phyloP scores from a whole-genome alignment of 2,113 vertebrate genomes.

The Jaculus jaculus region DNA sequence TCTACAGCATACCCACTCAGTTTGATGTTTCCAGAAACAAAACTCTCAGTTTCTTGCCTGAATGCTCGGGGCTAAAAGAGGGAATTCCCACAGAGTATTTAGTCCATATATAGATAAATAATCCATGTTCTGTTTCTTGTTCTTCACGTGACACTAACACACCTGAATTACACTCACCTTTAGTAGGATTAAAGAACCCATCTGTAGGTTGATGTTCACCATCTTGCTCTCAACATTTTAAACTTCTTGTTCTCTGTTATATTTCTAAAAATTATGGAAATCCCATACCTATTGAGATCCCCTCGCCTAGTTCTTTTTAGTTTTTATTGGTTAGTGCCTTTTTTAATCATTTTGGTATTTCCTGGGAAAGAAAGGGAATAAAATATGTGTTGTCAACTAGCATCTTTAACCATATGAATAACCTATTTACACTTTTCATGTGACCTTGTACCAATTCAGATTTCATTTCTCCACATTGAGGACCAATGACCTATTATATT shows the following conservation, averaged over 20 bases:
- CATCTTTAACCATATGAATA: neutral
- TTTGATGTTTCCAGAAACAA: constrained; percentile 11
- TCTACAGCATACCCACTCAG: neutral
- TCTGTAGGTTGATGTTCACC: neutral
- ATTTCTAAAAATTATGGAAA: neutral
- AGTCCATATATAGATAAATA: neutral
- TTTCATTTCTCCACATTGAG: neutral
- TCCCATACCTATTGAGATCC: neutral
- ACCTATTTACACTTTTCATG: neutral
- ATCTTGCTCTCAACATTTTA: neutral
- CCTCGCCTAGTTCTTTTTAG: neutral
- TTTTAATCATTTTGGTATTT: neutral
- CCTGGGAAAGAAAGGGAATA: neutral
- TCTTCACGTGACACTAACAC: neutral
- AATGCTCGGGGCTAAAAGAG: neutral
- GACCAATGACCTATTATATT: neutral
- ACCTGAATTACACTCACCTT: neutral
- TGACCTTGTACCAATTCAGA: neutral
- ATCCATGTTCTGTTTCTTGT: neutral
- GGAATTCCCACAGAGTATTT: neutral
- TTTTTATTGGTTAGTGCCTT: neutral
- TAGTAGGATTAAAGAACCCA: neutral
- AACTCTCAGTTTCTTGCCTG: neutral
- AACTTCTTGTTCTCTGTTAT: neutral
- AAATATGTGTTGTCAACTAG: constrained; percentile 17